Conservation (phyloP, 2,113 vertebrate species). For the Ceuthmochares aereus region DNA sequence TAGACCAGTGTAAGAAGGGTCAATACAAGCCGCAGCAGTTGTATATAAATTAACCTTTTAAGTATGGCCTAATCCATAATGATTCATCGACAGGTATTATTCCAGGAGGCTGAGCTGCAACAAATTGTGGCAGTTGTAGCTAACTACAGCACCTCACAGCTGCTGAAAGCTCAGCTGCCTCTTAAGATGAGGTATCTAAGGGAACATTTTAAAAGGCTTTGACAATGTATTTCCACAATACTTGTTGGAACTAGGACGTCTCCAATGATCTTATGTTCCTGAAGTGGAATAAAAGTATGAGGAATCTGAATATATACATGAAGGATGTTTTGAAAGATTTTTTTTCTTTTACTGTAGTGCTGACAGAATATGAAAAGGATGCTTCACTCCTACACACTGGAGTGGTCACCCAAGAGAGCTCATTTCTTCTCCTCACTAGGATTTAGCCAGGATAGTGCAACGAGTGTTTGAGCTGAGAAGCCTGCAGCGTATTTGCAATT, state of each 20-base stretch:
- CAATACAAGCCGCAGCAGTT: slow-evolving; percentile 67
- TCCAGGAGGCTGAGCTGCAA: slow-evolving; percentile 59
- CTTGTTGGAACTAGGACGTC: slow-evolving; percentile 53
- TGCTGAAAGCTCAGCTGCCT: slow-evolving; percentile 47
- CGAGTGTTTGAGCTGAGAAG: slow-evolving; percentile 38
- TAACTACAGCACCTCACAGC: slow-evolving; percentile 35
- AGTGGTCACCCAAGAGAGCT: slow-evolving; percentile 75
- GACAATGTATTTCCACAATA: slow-evolving; percentile 68
- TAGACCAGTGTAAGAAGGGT: slow-evolving; percentile 66
- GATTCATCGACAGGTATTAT: slow-evolving; percentile 71
- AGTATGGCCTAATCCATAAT: slow-evolving; percentile 68
- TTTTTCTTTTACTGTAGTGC: slow-evolving; percentile 50
- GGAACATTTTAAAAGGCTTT: slow-evolving; percentile 65
- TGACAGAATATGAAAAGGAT: slow-evolving; percentile 72
- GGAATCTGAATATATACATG: slow-evolving; percentile 71
- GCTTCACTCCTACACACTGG: slow-evolving; percentile 66
- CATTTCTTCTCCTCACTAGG: slow-evolving; percentile 65
- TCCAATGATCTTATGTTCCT: slow-evolving; percentile 63
- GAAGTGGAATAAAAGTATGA: slow-evolving; percentile 63
- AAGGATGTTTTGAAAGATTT: slow-evolving; percentile 72
- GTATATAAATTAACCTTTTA: slow-evolving; percentile 74
- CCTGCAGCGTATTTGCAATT: slow-evolving; percentile 69
- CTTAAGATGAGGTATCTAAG: slow-evolving; percentile 55
- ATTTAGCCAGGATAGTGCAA: slow-evolving; percentile 56
- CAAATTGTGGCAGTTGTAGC: slow-evolving; percentile 57